Percentiles rank a stretch among this genome's conserved stretches.
These are phyloP conservation scores for Heloderma charlesbogerti DNA, from an alignment of 2,113 vertebrate species.

Conservation along the genomic window DNA sequence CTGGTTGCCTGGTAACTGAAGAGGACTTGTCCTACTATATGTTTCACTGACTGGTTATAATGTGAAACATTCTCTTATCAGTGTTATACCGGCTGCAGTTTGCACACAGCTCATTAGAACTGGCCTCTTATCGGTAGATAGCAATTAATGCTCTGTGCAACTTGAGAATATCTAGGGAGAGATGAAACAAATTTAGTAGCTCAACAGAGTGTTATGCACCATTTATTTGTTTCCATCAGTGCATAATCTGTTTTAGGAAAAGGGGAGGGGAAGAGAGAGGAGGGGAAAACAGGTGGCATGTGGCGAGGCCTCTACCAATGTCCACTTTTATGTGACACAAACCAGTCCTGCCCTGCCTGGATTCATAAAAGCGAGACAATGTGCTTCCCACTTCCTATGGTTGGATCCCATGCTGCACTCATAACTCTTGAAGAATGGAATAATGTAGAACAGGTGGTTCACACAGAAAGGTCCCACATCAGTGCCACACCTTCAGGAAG, in stretches of 20 bases:
- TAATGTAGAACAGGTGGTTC: background rate
- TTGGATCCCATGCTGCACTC: background rate
- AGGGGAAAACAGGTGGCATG: too few species aligned
- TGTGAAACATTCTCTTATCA: background rate
- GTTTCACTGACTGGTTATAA: background rate
- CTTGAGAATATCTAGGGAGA: background rate
- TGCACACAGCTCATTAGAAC: background rate
- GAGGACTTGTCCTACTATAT: background rate
- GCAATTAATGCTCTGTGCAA: background rate
- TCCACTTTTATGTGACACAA: background rate
- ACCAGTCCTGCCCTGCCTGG: background rate
- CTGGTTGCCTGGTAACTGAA: background rate
- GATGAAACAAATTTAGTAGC: background rate
- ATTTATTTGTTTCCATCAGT: background rate
- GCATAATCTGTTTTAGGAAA: background rate
- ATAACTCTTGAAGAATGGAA: background rate
- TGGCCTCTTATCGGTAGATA: background rate
- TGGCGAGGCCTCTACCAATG: too few species aligned
- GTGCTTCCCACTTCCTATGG: slow-evolving; percentile 22
- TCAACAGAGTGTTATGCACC: background rate
- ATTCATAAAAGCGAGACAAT: slow-evolving; percentile 11
- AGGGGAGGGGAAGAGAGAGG: too few species aligned
- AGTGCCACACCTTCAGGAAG: background rate
- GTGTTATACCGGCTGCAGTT: background rate
- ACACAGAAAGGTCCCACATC: background rate